Evolutionary conservation across 2,113 vertebrate genomes (phyloP).

Genomic region (Sylvilagus bachmani): DNA sequence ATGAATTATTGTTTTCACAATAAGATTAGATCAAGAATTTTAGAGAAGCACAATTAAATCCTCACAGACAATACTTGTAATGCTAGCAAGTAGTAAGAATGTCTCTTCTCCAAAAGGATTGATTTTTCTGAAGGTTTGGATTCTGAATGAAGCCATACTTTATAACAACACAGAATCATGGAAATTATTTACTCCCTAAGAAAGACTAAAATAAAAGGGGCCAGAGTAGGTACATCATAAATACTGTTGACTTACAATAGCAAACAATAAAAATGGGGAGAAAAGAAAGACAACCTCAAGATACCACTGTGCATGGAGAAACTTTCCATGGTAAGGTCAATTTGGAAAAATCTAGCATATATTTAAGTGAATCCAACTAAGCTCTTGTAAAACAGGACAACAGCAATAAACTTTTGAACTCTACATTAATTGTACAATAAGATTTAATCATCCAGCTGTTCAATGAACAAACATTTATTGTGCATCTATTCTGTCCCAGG

Average conservation of each 20-base stretch:
- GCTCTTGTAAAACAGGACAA: slow-evolving; percentile 74
- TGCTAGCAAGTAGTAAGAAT: slow-evolving; percentile 76
- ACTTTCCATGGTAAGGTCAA: slow-evolving; percentile 68
- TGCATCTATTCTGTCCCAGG: not conserved
- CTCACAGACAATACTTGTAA: slow-evolving; percentile 74
- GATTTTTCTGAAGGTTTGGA: slow-evolving; percentile 75
- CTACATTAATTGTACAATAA: not conserved
- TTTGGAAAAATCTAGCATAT: slow-evolving; percentile 78
- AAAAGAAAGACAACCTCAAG: slow-evolving; percentile 71
- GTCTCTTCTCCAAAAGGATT: slow-evolving; percentile 75
- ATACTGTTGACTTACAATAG: slow-evolving; percentile 76
- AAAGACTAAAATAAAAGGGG: slow-evolving; percentile 83
- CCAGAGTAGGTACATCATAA: slow-evolving; percentile 36
- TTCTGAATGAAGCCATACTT: slow-evolving; percentile 80
- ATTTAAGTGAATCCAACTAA: slow-evolving; percentile 78
- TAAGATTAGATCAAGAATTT: slow-evolving; percentile 69
- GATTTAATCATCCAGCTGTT: not conserved
- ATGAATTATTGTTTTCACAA: slow-evolving; percentile 46
- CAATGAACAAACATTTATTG: not conserved
- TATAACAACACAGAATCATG: slow-evolving; percentile 73
- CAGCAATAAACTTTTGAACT: slow-evolving; percentile 73
- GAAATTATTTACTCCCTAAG: slow-evolving; percentile 64
- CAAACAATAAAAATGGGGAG: slow-evolving; percentile 83
- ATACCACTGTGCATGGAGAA: slow-evolving; percentile 72
- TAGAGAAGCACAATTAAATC: slow-evolving; percentile 32